Conservation (phyloP, 2,888 invertebrate genomes). For the Ceriagrion tenellum region DNA sequence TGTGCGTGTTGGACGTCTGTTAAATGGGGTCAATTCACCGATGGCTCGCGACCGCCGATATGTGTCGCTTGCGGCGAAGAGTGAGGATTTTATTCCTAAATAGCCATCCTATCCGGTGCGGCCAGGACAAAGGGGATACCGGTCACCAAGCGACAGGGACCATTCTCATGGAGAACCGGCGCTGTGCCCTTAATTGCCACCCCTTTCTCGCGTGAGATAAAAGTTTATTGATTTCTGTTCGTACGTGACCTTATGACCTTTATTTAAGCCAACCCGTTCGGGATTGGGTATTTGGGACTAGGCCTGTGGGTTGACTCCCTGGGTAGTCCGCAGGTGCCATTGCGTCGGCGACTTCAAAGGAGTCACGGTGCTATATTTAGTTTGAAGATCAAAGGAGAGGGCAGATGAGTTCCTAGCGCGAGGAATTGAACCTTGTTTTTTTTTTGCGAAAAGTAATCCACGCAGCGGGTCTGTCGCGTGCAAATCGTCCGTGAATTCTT, state of each 20-base stretch:
- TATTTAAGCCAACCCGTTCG: neutral
- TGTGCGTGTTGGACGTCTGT: neutral
- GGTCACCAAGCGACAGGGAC: neutral
- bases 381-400: too few relatives aligned
- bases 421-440: too few relatives aligned
- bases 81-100: neutral
- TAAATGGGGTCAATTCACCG: neutral
- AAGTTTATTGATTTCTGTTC: neutral
- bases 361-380: too few relatives aligned
- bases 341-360: too few relatives aligned
- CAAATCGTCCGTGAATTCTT: too few relatives aligned
- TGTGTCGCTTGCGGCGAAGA: neutral
- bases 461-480: too few relatives aligned
- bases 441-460: too few relatives aligned
- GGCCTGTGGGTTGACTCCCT: neutral
- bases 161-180: neutral
- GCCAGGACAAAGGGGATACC: neutral
- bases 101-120: neutral
- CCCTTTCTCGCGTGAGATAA: neutral
- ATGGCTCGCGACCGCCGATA: neutral
- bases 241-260: neutral
- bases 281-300: neutral
- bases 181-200: neutral
- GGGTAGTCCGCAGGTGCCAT: neutral
- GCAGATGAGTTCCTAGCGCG: too few relatives aligned